Base-by-base conservation (phyloP, 2,888 invertebrate species). In the Belgica antarctica region DNA sequence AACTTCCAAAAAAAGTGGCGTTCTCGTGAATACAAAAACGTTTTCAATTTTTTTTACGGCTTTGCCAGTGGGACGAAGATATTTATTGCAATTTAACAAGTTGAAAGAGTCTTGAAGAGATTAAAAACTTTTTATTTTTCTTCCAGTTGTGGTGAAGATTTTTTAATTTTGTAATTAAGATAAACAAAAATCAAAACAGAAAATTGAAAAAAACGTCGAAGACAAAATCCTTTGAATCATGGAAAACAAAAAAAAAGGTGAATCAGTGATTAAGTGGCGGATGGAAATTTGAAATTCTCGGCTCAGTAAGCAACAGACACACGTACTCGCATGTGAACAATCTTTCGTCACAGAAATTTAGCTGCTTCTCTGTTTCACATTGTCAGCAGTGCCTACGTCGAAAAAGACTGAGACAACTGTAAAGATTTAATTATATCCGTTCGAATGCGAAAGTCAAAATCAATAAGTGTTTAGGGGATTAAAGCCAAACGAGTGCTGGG, bases 1-100 rank as follows among this genome's bases (percentile, higher is more conserved):
- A 68, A 57, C 57, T 68, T 68, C 68, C 68, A 68, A 68, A 68
- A 68, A 22, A 52, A n/a, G n/a, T n/a, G n/a, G 17, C 12, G 47
- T 31, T 59, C 19, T 3, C 3, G 59, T 27, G 12, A 59, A 59
- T 27, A 59, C 12, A 17, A 3, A 57, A 57, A 57, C 24, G 15
- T 46, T 46, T 46, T 34, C 34, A 34, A 34, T 34, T n/a, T n/a
- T n/a, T n/a, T 5, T 31, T 31, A 5, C 57, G 57, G 7, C 46
- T 27, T 27, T 12, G 63, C 10, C 5, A 12, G 25, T 57, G 68
- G n/a, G 52, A 22, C 52, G 66, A 46, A 17, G 65, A 15, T 7
- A 57, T 46, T 47, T 68, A 68, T 46, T 19, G 57, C 57, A 57
- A 68, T 22, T 28, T 59, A 24, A 59, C 25, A 24, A 59, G n/a